Conservation (phyloP, 2,797 vertebrate genomes). For the Fratercula arctica region DNA sequence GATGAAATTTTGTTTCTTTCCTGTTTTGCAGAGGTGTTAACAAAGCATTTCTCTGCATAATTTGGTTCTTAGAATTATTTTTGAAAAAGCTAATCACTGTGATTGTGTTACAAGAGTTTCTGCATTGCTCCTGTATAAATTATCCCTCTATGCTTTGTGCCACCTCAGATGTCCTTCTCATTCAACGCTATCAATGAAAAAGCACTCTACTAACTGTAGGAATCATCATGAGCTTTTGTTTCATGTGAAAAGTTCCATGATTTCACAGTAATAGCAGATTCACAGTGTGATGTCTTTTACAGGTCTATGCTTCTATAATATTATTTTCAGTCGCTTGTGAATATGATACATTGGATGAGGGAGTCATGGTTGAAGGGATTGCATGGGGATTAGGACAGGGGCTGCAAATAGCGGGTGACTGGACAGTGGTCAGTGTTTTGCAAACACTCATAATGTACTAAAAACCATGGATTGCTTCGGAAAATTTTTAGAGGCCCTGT, state of each 20-base stretch:
- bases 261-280: not conserved
- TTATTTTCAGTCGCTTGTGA: constrained; percentile 9
- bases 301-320: not conserved
- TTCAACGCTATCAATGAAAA: not conserved
- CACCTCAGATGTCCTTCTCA: not conserved
- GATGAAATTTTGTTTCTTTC: not conserved
- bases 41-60: constrained; percentile 9
- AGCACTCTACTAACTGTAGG: constrained; percentile 1
- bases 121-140: not conserved
- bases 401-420: not conserved
- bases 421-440: not conserved
- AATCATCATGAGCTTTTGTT: constrained; percentile 32
- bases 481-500: not conserved
- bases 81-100: constrained; percentile 28
- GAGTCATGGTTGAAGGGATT: not conserved
- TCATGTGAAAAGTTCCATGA: not conserved
- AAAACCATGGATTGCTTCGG: not conserved
- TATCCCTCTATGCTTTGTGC: not conserved
- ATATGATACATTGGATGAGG: not conserved
- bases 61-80: not conserved
- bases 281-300: not conserved
- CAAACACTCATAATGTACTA: not conserved
- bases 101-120: constrained; percentile 11
- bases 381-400: not conserved
- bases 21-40: not conserved